phyloP scores from a whole-genome alignment of 2,888 invertebrate species.

The Phalangium opilio region DNA sequence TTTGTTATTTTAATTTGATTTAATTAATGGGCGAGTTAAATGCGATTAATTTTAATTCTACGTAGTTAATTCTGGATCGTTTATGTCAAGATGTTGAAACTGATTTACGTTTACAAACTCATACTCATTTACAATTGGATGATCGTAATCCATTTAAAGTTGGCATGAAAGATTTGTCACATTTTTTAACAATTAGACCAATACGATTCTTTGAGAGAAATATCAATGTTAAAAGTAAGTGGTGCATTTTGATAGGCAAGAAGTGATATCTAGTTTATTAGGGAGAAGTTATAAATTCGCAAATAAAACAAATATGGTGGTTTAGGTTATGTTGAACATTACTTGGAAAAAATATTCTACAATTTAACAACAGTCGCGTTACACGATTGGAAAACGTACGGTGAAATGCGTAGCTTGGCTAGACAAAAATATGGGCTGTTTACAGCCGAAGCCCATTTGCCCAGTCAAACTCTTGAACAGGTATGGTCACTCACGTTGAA shows the following conservation, averaged over 20 bases:
- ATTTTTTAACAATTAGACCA: constrained; percentile 43
- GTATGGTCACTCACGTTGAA: constrained; percentile 26
- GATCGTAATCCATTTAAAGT: constrained; percentile 50
- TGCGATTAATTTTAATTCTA: constrained; percentile 7
- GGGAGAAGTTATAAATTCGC: too few relatives aligned
- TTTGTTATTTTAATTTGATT: constrained; percentile 11
- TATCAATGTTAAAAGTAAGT: constrained; percentile 45
- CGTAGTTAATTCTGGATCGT: constrained; percentile 39
- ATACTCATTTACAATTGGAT: constrained; percentile 63
- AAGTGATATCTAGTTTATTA: too few relatives aligned
- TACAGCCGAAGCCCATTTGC: constrained; percentile 80
- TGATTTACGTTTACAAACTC: constrained; percentile 76
- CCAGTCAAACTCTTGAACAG: constrained; percentile 91
- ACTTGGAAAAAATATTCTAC: constrained; percentile 87
- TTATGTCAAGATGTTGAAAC: constrained; percentile 79
- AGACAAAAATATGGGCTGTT: constrained; percentile 60
- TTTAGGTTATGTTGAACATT: constrained; percentile 56
- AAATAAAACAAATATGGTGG: too few relatives aligned
- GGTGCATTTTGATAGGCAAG: too few relatives aligned
- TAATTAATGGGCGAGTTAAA: too few relatives aligned
- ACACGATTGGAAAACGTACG: constrained; percentile 94
- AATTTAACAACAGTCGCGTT: constrained; percentile 92
- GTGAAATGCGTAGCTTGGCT: constrained; percentile 89
- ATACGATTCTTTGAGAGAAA: constrained; percentile 39
- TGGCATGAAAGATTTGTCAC: constrained; percentile 46